phyloP scores from a whole-genome alignment of 2,113 vertebrate genomes.

The Microtus ochrogaster region DNA sequence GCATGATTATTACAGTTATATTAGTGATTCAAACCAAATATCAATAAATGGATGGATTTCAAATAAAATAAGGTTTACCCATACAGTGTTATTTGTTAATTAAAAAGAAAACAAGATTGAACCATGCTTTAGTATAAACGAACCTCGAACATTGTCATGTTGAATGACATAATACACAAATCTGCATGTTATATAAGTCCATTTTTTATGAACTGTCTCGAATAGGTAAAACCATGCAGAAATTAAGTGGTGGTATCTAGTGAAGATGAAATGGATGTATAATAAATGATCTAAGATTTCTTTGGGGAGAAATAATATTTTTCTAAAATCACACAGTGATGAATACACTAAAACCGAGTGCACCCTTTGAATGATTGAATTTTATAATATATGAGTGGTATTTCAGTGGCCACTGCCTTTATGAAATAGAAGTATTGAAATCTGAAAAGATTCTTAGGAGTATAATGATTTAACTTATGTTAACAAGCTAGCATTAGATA shows the following conservation, averaged over 20 bases:
- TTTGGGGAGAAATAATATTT: not conserved
- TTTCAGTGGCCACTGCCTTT: not conserved
- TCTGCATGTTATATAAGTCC: not conserved
- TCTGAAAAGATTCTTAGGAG: not conserved
- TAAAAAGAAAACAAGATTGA: not conserved
- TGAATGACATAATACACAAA: not conserved
- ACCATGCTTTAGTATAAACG: not conserved
- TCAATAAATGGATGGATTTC: not conserved
- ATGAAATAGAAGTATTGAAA: not conserved
- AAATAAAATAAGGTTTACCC: not conserved
- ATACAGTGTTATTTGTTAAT: not conserved
- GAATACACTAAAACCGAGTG: not conserved
- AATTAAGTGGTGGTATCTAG: not conserved
- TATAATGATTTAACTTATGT: not conserved
- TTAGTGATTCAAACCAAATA: not conserved
- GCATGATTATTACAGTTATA: not conserved
- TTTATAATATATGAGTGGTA: conserved; percentile 30
- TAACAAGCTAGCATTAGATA: not conserved
- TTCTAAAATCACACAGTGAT: conserved; percentile 5
- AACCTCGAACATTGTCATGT: not conserved
- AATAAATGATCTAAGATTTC: not conserved
- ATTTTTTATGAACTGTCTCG: not conserved
- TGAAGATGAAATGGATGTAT: not conserved
- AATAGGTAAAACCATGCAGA: not conserved
- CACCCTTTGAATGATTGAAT: not conserved